Evolutionary conservation across 2,797 vertebrate species (phyloP).

Genomic region (Sebastes vulpes): DNA sequence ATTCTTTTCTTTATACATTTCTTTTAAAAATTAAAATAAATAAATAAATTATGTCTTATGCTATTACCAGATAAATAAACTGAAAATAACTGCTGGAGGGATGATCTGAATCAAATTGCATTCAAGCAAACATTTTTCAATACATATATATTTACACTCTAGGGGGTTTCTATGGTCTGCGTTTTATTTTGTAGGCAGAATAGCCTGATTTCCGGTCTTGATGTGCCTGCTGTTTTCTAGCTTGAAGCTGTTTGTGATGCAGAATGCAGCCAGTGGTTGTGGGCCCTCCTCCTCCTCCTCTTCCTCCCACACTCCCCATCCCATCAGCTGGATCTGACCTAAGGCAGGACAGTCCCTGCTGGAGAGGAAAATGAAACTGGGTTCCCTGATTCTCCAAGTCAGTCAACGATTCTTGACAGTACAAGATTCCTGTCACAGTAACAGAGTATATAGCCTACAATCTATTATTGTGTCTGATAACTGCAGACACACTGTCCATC

Average conservation of each 20-base stretch:
- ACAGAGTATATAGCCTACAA: neutral
- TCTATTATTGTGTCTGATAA: conserved; percentile 1
- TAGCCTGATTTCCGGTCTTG: neutral
- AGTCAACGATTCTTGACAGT: neutral
- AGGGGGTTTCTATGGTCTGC: rapidly evolving
- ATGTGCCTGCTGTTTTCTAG: neutral
- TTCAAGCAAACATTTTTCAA: neutral
- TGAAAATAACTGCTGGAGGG: neutral
- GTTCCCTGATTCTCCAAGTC: neutral
- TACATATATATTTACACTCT: neutral
- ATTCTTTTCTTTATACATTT: no score
- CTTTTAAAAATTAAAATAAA: no score
- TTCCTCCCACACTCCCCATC: conserved; percentile 47
- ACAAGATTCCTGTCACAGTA: neutral
- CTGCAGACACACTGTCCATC: neutral
- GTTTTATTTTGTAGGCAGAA: conserved; percentile 46
- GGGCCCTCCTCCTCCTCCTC: conserved; percentile 48
- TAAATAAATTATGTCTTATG: no score
- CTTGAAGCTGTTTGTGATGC: conserved; percentile 32
- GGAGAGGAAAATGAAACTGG: neutral
- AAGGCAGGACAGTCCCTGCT: neutral
- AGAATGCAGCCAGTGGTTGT: conserved; percentile 42
- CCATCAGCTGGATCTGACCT: conserved; percentile 32
- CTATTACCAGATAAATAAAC: neutral
- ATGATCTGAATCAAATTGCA: rapidly evolving